Evolutionary conservation across 2,113 vertebrate genomes (phyloP).

Genomic region (Campylomormyrus tamandua): DNA sequence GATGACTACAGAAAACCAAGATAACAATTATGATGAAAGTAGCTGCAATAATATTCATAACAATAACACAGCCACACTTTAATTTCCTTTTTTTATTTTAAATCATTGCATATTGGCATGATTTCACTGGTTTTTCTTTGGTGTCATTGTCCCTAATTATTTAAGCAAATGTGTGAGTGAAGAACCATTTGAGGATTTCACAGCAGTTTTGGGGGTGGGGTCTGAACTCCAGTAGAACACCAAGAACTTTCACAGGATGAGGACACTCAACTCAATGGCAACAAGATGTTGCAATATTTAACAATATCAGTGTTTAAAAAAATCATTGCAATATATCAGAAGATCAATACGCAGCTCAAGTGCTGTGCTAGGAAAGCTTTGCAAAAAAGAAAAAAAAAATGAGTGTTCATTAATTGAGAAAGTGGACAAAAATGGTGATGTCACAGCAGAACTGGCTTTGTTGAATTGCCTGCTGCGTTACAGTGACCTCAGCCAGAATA

Average conservation of each 20-base stretch:
- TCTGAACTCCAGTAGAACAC: slow-evolving; percentile 38
- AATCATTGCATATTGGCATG: slow-evolving; percentile 14
- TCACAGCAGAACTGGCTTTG: neutral
- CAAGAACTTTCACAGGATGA: slow-evolving; percentile 39
- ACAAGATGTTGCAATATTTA: slow-evolving; percentile 39
- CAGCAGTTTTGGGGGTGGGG: slow-evolving; percentile 26
- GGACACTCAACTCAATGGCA: slow-evolving; percentile 39
- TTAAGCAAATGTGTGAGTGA: slow-evolving; percentile 6
- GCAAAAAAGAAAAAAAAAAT: neutral
- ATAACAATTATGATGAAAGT: neutral
- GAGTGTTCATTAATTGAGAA: neutral
- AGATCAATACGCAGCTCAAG: neutral
- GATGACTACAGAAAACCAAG: neutral
- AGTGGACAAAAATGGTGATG: neutral
- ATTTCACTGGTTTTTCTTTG: slow-evolving; percentile 8
- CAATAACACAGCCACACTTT: neutral
- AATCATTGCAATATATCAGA: neutral
- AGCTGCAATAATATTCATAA: slow-evolving; percentile 1
- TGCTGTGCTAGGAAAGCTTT: neutral
- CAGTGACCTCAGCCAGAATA: neutral
- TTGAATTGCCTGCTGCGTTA: neutral
- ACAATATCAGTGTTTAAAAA: neutral
- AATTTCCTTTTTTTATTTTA: neutral
- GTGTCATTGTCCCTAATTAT: slow-evolving; percentile 12
- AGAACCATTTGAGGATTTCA: neutral